Evolutionary conservation across 2,888 invertebrate species (phyloP).

Genomic region (Lasioglossum zephyrum): DNA sequence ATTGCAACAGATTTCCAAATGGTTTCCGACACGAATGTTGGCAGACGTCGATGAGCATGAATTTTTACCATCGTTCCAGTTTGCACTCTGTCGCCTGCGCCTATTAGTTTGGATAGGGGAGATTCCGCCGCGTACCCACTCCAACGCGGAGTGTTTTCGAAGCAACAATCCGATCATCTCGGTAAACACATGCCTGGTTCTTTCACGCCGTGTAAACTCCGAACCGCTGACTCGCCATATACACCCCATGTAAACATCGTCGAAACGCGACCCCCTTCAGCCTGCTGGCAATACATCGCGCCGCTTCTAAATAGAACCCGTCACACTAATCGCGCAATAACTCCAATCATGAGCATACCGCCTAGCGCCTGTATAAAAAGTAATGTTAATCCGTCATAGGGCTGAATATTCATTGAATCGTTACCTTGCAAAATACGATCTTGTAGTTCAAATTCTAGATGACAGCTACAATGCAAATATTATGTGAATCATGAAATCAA

Average conservation of each 20-base stretch:
- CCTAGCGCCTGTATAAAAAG: too few species aligned
- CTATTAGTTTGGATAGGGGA: conserved; percentile 17
- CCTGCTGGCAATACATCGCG: conserved; percentile 11
- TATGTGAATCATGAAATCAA: too few species aligned
- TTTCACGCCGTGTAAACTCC: conserved; percentile 18
- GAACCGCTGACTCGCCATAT: conserved; percentile 16
- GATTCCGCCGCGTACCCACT: not conserved
- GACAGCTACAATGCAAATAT: too few species aligned
- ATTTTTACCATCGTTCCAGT: not conserved
- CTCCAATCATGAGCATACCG: not conserved
- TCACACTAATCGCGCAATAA: conserved; percentile 17
- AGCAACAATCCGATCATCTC: conserved; percentile 34
- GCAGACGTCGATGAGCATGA: not conserved
- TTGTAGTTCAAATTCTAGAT: too few species aligned
- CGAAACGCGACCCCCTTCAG: conserved; percentile 14
- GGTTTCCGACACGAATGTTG: too few species aligned
- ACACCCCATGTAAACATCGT: conserved; percentile 21
- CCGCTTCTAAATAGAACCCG: conserved; percentile 16
- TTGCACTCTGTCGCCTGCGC: not conserved
- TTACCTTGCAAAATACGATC: too few species aligned
- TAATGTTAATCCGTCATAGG: too few species aligned
- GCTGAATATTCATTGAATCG: too few species aligned
- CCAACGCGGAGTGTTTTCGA: conserved; percentile 5
- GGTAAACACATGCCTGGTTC: conserved; percentile 13
- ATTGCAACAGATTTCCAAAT: too few species aligned